Evolutionary conservation across 2,113 vertebrate genomes (phyloP).

Genomic region (Butastur rufipennis): DNA sequence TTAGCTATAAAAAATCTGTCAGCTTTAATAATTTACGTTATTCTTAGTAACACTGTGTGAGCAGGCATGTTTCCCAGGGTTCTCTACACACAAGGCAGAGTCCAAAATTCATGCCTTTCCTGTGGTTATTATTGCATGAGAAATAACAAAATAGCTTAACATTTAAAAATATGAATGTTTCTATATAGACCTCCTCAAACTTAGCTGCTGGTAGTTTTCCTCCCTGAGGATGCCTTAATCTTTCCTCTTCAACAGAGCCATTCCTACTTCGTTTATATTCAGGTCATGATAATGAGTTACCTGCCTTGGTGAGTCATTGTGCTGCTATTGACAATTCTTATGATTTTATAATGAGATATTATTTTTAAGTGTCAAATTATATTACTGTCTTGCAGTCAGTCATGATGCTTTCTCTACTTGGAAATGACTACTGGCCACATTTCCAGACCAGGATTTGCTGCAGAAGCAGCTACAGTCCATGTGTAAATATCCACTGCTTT

Average conservation of each 20-base stretch:
- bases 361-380: not conserved
- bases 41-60: conserved; percentile 32
- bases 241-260: not conserved
- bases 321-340: conserved; percentile 2
- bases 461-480: not conserved
- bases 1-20: not conserved
- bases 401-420: not conserved
- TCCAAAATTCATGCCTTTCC: not conserved
- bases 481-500: not conserved
- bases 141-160: not conserved
- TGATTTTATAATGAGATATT: conserved; percentile 13
- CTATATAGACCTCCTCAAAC: not conserved
- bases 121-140: not conserved
- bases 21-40: conserved; percentile 29
- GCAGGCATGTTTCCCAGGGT: conserved; percentile 5
- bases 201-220: not conserved
- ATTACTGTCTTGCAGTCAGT: not conserved
- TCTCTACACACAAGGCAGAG: not conserved
- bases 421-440: not conserved
- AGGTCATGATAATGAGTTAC: conserved; percentile 43
- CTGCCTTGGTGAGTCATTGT: conserved; percentile 11
- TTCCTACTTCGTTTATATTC: not conserved
- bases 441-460: not conserved
- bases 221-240: not conserved
- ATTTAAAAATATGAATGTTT: not conserved